These are phyloP conservation scores for Entomyzon cyanotis DNA, from an alignment of 2,113 vertebrate genomes.

Conservation along the genomic window DNA sequence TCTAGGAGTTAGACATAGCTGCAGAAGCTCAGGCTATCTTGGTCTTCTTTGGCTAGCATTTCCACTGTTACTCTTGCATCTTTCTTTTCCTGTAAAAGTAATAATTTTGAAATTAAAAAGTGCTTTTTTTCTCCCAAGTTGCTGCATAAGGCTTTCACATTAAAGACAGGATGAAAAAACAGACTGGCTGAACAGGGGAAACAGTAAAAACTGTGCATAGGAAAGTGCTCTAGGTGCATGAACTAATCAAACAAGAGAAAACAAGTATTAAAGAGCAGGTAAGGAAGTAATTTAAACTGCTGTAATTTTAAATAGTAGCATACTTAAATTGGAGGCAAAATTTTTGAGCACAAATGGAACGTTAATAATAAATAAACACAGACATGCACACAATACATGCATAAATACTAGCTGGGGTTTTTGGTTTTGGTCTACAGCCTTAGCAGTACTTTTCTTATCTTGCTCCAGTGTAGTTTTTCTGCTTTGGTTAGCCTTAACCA, in stretches of 20 bases:
- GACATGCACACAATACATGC: not conserved
- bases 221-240: not conserved
- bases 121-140: not conserved
- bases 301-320: not conserved
- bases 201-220: not conserved
- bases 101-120: not conserved
- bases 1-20: not conserved
- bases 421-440: not conserved
- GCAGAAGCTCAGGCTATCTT: not conserved
- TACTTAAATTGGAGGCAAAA: not conserved
- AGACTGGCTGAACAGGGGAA: not conserved
- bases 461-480: not conserved
- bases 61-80: not conserved
- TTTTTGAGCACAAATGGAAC: not conserved
- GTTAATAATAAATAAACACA: not conserved
- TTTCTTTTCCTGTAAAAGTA: not conserved
- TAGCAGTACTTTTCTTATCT: not conserved
- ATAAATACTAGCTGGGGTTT: not conserved
- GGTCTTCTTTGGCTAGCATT: not conserved
- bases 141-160: not conserved
- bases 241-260: conserved; percentile 20
- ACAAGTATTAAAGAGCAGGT: not conserved
- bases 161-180: not conserved
- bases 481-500: not conserved
- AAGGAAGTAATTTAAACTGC: not conserved